These are phyloP conservation scores for Orchesella flavescens DNA, from an alignment of 2,888 invertebrate species.

Conservation along the genomic window DNA sequence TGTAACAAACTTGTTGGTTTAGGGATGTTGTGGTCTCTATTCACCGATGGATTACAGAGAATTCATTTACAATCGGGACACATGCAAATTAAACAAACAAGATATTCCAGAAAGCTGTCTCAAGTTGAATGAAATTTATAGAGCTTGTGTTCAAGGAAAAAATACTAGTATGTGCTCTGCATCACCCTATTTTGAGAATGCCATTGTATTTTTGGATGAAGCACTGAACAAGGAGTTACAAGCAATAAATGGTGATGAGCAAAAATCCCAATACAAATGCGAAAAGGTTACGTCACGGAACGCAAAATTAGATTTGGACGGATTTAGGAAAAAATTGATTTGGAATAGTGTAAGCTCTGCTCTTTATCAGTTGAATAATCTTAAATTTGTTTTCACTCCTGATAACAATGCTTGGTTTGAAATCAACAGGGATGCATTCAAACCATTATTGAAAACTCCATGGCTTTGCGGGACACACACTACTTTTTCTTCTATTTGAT, in stretches of 20 bases:
- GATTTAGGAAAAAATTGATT: too few species aligned
- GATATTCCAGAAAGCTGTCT: conserved; percentile 18
- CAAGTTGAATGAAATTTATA: neutral
- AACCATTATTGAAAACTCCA: neutral
- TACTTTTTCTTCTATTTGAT: conserved; percentile 18
- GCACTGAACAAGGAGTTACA: neutral
- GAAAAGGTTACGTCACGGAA: too few species aligned
- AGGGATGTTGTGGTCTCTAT: conserved; percentile 25
- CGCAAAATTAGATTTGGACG: too few species aligned
- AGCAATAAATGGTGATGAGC: neutral
- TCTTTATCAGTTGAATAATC: neutral
- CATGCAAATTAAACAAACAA: neutral
- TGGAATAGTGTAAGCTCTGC: neutral
- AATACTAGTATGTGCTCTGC: neutral
- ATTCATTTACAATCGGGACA: conserved; percentile 14
- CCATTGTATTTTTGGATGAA: too few species aligned
- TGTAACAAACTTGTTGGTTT: neutral
- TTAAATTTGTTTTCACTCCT: too few species aligned
- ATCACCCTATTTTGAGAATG: neutral
- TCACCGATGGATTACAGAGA: conserved; percentile 11
- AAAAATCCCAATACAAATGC: neutral
- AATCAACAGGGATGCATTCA: neutral
- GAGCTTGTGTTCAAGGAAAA: neutral
- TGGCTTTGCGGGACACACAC: conserved; percentile 9
- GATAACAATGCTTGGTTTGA: neutral